These are phyloP conservation scores for Margarornis squamiger DNA, from an alignment of 2,797 vertebrate species.

Conservation along the genomic window DNA sequence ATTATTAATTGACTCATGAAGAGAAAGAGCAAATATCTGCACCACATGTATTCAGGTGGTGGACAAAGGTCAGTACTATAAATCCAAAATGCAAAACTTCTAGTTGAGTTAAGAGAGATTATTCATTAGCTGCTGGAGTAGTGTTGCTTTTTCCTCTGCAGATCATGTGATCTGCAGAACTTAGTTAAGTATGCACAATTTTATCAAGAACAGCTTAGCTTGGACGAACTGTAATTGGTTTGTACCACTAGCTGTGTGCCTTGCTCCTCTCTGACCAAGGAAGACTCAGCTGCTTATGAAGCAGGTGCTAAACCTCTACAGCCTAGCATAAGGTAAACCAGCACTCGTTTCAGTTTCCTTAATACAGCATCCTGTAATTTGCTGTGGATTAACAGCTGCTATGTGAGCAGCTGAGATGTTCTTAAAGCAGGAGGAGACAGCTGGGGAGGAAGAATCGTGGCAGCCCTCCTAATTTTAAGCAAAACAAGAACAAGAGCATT, in stretches of 20 bases:
- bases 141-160: background rate
- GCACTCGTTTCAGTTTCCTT: background rate
- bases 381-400: conserved; percentile 7
- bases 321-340: conserved; percentile 1
- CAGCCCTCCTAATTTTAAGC: conserved; percentile 10
- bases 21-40: background rate
- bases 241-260: background rate
- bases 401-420: conserved; percentile 15
- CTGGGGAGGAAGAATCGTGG: background rate
- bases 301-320: conserved; percentile 25
- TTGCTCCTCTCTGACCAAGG: background rate
- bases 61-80: background rate
- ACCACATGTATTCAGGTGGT: fast-evolving
- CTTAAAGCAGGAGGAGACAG: conserved; percentile 2
- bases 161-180: background rate
- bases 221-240: background rate
- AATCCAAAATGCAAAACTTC: background rate
- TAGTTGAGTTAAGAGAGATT: background rate
- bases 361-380: background rate
- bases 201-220: background rate
- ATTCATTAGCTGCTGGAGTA: background rate
- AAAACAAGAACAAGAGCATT: background rate
- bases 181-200: background rate
- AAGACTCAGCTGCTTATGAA: background rate
- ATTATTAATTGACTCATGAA: background rate